A percentile compares a stretch with the other conserved stretches of the same genome.
phyloP scores from a whole-genome alignment of 2,113 vertebrate genomes.

The Cyphomyrus plagiostoma region DNA sequence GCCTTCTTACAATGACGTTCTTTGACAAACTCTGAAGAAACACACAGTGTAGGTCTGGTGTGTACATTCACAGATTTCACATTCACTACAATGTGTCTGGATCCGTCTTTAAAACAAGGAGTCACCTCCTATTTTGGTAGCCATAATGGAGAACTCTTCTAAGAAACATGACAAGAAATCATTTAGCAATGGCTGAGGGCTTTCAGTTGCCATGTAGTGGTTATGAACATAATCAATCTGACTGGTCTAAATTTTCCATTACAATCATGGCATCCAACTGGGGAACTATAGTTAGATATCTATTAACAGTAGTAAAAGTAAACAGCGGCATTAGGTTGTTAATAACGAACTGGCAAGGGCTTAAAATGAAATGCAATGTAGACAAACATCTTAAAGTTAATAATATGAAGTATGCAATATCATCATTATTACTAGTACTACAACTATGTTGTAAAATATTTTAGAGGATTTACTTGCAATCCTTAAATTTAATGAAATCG shows the following conservation, averaged over 20 bases:
- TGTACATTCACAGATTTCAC: neutral
- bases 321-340: neutral
- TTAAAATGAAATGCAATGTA: neutral
- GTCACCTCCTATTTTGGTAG: conserved; percentile 11
- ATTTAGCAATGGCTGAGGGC: conserved; percentile 32
- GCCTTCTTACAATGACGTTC: neutral
- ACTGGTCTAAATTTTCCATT: neutral
- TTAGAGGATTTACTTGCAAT: neutral
- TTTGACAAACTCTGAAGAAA: neutral
- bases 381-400: neutral
- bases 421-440: neutral
- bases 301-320: neutral
- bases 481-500: neutral
- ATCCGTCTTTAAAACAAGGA: neutral
- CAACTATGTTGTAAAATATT: neutral
- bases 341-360: neutral
- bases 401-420: neutral
- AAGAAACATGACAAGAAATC: conserved; percentile 39
- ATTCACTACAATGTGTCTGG: neutral
- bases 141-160: conserved; percentile 25
- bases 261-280: neutral
- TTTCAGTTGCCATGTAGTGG: conserved; percentile 20
- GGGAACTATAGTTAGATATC: neutral
- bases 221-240: conserved; percentile 21
- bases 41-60: neutral